phyloP scores from a whole-genome alignment of 2,888 invertebrate species.

The Diachrysia chrysitis region DNA sequence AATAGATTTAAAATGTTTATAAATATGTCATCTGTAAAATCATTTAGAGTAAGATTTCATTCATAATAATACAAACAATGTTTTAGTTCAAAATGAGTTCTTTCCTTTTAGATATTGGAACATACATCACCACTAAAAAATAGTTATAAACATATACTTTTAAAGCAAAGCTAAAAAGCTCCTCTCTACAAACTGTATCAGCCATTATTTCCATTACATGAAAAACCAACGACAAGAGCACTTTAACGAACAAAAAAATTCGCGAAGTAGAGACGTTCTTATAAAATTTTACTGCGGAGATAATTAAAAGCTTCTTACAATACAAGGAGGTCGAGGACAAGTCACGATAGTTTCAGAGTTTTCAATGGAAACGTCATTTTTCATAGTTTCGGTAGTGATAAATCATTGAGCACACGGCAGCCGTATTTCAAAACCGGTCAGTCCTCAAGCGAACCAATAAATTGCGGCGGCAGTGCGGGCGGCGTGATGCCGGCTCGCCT shows the following conservation, averaged over 20 bases:
- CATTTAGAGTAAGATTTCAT: not conserved
- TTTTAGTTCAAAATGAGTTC: not conserved
- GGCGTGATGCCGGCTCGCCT: conserved; percentile 41
- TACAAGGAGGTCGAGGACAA: conserved; percentile 30
- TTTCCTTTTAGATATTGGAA: not conserved
- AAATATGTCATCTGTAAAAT: not conserved
- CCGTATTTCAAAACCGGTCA: conserved; percentile 69
- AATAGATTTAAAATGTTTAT: not conserved
- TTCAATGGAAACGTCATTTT: conserved; percentile 61
- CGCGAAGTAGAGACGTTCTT: conserved; percentile 40
- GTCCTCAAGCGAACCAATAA: conserved; percentile 67
- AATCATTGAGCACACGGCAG: conserved; percentile 65
- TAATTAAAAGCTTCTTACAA: conserved; percentile 54
- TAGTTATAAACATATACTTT: not conserved
- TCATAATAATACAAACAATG: not conserved
- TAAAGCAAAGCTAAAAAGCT: not conserved
- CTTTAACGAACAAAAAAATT: conserved; percentile 40
- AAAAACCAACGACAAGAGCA: conserved; percentile 45
- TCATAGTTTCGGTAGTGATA: conserved; percentile 63
- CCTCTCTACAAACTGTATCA: conserved; percentile 25
- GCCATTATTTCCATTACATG: conserved; percentile 26
- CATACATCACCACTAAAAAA: not conserved
- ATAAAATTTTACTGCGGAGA: conserved; percentile 45
- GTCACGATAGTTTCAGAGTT: conserved; percentile 45
- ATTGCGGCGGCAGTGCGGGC: conserved; percentile 58